Conservation (phyloP, 2,888 invertebrate genomes). For the Dorcus hopei region DNA sequence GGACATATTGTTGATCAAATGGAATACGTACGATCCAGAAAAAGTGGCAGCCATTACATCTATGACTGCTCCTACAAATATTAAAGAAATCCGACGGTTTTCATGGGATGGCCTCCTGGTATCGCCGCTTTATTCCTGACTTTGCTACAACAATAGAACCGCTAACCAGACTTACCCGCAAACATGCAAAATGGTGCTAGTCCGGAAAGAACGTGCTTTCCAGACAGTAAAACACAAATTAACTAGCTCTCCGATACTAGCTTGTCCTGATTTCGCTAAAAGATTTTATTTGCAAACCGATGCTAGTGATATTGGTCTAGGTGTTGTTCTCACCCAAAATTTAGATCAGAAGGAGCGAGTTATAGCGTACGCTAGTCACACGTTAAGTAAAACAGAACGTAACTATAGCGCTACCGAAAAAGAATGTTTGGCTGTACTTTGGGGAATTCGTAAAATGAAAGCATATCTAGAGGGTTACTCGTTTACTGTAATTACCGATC, state of each 20-base stretch:
- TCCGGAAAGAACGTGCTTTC: background rate
- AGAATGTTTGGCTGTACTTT: too few relatives aligned
- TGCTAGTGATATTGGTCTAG: background rate
- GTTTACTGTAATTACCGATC: too few relatives aligned
- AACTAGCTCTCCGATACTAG: background rate
- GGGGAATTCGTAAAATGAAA: too few relatives aligned
- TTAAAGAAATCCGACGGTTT: constrained; percentile 17
- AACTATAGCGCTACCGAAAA: too few relatives aligned
- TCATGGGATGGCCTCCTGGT: constrained; percentile 19
- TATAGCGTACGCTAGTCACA: too few relatives aligned
- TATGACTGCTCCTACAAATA: constrained; percentile 10
- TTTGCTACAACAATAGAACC: constrained; percentile 17
- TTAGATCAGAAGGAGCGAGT: too few relatives aligned
- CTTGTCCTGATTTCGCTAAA: background rate
- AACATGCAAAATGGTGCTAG: constrained; percentile 14
- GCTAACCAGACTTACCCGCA: constrained; percentile 16
- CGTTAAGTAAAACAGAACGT: too few relatives aligned
- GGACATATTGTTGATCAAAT: constrained; percentile 31
- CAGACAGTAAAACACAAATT: background rate
- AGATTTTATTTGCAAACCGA: background rate
- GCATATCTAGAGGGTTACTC: too few relatives aligned
- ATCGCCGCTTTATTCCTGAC: constrained; percentile 19
- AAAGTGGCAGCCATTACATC: constrained; percentile 19
- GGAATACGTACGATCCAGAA: constrained; percentile 24
- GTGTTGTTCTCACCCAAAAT: background rate